Evolutionary conservation across 2,113 vertebrate genomes (phyloP).

Genomic region (Serilophus lunatus): DNA sequence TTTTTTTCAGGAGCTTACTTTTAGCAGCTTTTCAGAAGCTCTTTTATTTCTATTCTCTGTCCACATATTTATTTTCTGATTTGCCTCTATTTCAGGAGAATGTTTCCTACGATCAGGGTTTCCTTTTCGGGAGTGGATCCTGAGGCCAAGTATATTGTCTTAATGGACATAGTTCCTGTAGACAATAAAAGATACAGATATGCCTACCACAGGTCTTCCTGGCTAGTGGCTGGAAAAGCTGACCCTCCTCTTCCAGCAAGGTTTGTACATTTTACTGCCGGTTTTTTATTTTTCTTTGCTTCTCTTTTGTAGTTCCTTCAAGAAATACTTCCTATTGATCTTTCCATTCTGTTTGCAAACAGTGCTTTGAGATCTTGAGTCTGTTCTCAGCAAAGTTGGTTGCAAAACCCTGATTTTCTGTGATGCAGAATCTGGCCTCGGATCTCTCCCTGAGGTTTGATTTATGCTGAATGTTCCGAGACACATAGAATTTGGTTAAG

Average conservation of each 20-base stretch:
- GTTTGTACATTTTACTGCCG: constrained; percentile 66
- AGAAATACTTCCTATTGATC: not conserved
- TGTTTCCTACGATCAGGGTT: constrained; percentile 98
- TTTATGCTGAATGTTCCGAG: not conserved
- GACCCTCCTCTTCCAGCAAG: constrained; percentile 95
- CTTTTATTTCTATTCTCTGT: not conserved
- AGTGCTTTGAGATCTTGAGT: not conserved
- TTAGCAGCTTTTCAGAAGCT: not conserved
- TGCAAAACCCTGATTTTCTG: not conserved
- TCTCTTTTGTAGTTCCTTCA: not conserved
- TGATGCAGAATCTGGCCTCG: not conserved
- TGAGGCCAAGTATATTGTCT: constrained; percentile 96
- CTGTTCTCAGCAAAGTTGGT: not conserved
- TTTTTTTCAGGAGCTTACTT: not conserved
- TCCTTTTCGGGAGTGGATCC: constrained; percentile 95
- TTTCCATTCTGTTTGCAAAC: not conserved
- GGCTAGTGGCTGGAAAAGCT: constrained; percentile 97
- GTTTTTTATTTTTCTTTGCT: not conserved
- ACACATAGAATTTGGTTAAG: not conserved
- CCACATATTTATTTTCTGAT: not conserved
- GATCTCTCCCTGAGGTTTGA: not conserved
- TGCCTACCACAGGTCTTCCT: constrained; percentile 97
- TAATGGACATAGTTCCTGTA: constrained; percentile 98
- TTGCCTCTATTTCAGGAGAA: constrained; percentile 81
- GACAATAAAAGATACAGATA: constrained; percentile 98